Conservation (phyloP, 2,888 invertebrate species). For the Tenthredo amoena region DNA sequence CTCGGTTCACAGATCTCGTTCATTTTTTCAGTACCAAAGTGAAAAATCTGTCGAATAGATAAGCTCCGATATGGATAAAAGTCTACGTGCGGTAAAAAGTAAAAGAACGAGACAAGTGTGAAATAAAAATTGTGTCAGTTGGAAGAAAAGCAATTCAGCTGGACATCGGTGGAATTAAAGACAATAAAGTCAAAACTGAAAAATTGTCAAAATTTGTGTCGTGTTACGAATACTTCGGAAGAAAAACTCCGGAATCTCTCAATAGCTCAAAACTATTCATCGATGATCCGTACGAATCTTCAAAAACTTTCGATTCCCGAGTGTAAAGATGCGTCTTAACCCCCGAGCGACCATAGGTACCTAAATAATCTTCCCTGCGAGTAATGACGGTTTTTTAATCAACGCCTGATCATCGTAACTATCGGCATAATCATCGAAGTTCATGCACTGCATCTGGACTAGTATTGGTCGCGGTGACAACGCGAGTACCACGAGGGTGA, state of each 20-base stretch:
- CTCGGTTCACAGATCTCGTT: neutral
- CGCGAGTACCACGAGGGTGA: slow-evolving; percentile 49
- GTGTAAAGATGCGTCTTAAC: neutral
- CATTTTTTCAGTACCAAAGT: neutral
- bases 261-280: neutral
- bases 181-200: neutral
- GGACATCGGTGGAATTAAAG: neutral
- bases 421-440: slow-evolving; percentile 37
- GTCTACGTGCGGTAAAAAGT: neutral
- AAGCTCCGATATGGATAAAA: neutral
- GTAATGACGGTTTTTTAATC: neutral
- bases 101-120: neutral
- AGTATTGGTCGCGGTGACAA: slow-evolving; percentile 37
- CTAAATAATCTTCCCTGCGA: neutral
- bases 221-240: neutral
- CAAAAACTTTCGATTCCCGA: neutral
- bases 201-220: neutral
- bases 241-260: neutral
- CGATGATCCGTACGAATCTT: neutral
- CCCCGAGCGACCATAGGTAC: neutral
- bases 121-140: neutral
- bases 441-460: neutral
- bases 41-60: neutral
- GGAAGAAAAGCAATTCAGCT: neutral
- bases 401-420: neutral